Evolutionary conservation across 2,888 invertebrate species (phyloP), one percentile per base, ranked within the genome.

Genomic region (Trilocha varians): DNA sequence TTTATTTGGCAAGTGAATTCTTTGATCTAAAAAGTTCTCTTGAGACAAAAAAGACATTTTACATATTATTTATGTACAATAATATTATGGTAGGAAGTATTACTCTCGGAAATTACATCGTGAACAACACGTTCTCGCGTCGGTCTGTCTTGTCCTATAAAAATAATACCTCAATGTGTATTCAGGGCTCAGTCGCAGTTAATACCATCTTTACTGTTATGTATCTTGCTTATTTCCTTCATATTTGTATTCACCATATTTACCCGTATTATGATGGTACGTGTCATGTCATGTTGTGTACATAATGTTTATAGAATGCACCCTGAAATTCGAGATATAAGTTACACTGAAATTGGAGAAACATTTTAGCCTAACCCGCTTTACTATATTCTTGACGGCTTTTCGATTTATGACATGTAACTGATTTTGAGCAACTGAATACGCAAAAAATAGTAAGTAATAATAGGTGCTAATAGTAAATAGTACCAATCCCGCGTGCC

Each of bases 101-200:
- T 47, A 44, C 44, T 53, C 45, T 45, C 49, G 49, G 49, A 53
- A 53, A 55, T 61, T 59, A 64, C 42, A 46, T 41, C 52, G 62
- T 59, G 62, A 57, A 50, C 49, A 56, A 53, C 51, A 52, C 47
- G 54, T 58, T 52, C 47, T 46, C 46, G 38, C 45, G 40, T 58
- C 47, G 48, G 50, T 48, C 49, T 51, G 52, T 50, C 54, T 51
- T 44, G 46, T 46, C 41, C 52, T 44, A 43, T 52, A 46, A 42
- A 42, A 44, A 57, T 56, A 46, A 53, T 53, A 47, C 43, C 39
- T 54, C 46, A 47, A 53, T 52, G 44, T 56, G 52, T 49, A 56
- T 58, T 54, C 49, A 42, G 42, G 39, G 49, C 53, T 55, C 54
- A 52, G 49, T 50, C 50, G 42, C 38, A 43, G 33, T 42, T 49